A percentile compares a stretch with the other conserved stretches of the same genome.
Evolutionary conservation across 2,113 vertebrate species (phyloP).

Genomic region (Pteronura brasiliensis): DNA sequence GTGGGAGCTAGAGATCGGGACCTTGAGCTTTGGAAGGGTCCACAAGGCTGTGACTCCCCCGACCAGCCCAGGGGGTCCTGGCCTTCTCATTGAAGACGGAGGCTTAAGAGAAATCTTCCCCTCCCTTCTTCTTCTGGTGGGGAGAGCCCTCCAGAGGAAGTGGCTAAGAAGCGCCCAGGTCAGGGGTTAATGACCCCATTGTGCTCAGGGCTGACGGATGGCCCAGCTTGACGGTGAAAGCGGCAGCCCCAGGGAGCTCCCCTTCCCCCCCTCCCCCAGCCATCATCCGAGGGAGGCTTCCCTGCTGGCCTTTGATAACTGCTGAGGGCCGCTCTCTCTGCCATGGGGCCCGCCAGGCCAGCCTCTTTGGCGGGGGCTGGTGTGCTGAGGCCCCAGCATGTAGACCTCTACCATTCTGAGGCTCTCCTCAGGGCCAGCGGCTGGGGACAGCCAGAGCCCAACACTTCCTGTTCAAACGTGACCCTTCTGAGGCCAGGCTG

Average conservation of each 20-base stretch:
- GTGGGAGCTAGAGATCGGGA: neutral
- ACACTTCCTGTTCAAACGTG: neutral
- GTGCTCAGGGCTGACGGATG: constrained; percentile 73
- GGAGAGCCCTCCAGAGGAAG: constrained; percentile 73
- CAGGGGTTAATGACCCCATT: constrained; percentile 84
- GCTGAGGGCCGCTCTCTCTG: neutral
- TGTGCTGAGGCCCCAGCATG: neutral
- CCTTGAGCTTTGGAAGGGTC: neutral
- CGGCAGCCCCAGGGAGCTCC: constrained; percentile 52
- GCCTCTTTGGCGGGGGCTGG: neutral
- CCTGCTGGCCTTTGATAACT: constrained; percentile 19
- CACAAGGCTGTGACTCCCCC: neutral
- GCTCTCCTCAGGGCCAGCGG: neutral
- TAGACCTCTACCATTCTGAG: neutral
- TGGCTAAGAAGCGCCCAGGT: constrained; percentile 76
- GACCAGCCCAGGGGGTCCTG: neutral
- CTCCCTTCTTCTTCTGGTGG: neutral
- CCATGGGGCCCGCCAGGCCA: neutral
- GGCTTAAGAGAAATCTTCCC: constrained; percentile 25
- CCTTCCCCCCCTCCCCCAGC: neutral
- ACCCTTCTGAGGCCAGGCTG: neutral
- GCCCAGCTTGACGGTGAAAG: constrained; percentile 72
- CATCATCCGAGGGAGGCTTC: neutral
- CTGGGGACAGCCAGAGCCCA: neutral
- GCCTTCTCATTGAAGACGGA: constrained; percentile 51